These are phyloP conservation scores for Pseudobourletiella spinata DNA, from an alignment of 1,140 invertebrate genomes.

Conservation along the genomic window DNA sequence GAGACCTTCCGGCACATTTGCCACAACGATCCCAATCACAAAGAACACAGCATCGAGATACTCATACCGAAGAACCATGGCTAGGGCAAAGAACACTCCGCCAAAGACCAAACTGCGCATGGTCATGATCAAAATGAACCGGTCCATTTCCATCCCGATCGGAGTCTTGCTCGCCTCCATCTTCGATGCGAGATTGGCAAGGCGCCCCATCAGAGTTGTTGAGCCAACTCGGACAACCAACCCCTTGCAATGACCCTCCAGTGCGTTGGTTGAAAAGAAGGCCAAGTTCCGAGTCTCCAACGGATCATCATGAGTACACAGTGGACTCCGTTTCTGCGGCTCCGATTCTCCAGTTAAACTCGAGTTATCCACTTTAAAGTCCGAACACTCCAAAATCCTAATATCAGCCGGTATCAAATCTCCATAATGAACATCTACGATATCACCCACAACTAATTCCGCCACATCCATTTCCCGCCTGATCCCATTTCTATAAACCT, in stretches of 20 bases:
- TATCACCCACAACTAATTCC: constrained; percentile 66
- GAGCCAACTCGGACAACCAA: constrained; percentile 72
- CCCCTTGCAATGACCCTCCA: constrained; percentile 57
- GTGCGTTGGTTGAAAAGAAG: constrained; percentile 46
- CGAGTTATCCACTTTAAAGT: constrained; percentile 65
- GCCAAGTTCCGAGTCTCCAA: constrained; percentile 42
- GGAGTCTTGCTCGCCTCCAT: constrained; percentile 65
- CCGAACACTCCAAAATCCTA: constrained; percentile 39
- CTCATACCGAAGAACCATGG: constrained; percentile 55
- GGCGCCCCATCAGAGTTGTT: constrained; percentile 71
- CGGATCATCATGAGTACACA: constrained; percentile 19
- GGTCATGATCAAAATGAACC: constrained; percentile 75
- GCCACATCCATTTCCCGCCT: constrained; percentile 53
- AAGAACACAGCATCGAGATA: constrained; percentile 67
- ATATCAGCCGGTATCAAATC: constrained; percentile 71
- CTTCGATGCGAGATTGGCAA: constrained; percentile 67
- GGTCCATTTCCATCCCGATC: constrained; percentile 68
- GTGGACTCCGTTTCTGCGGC: constrained; percentile 26
- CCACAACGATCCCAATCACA: constrained; percentile 65
- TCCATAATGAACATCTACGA: constrained; percentile 70
- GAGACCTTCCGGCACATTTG: constrained; percentile 10
- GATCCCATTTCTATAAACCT: constrained; percentile 55
- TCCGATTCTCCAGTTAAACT: constrained; percentile 83
- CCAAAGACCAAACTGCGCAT: constrained; percentile 65
- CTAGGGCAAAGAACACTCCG: constrained; percentile 62